Evolutionary conservation across 2,797 vertebrate species (phyloP), one percentile per base, ranked within the genome.

Genomic region (Aplochiton taeniatus): DNA sequence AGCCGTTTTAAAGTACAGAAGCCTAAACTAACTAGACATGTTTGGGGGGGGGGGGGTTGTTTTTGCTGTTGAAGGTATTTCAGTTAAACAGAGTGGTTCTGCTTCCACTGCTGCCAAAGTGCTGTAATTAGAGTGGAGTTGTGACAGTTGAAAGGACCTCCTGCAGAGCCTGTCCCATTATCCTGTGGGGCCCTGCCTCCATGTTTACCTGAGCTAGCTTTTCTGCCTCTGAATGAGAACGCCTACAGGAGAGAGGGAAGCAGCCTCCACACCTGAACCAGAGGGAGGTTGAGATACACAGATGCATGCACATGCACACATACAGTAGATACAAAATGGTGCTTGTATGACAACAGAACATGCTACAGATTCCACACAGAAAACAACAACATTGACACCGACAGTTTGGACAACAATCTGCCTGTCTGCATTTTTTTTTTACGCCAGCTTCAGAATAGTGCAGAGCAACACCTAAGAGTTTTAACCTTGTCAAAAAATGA

Each of bases 351-450:
- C 16, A 58, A 75, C 54, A 76, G 64, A 69, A 69, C 51, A 18
- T 4, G 58, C 64, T 68, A 74, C 60, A 80, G 42, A 64, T 2
- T 31, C 3, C 55, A 68, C 63, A 58, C 68, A 61, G 61, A 48
- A 66, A 51, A 19, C 14, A 44, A 61, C 41, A 42, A 59, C 14
- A 44, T 16, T 63, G 31, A 52, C 9, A 18, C 8, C 16, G 9
- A 51, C 49, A 51, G 14, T 2, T 16, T n/a, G 17, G 14, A 51
- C 49, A 52, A 20, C 44, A 7, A 45, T 48, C 61, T 64, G 74
- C 70, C 58, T 61, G 67, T 65, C 52, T 68, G 85, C 81, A 83
- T 89, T 88, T 81, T 76, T 70, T 48, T 51, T 63, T 17, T 81
- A 90, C 86, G 88, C 85, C 83, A 70, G 57, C 18, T 17, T 18